Conservation (phyloP, 2,113 vertebrate genomes). For the Oreochromis niloticus region DNA sequence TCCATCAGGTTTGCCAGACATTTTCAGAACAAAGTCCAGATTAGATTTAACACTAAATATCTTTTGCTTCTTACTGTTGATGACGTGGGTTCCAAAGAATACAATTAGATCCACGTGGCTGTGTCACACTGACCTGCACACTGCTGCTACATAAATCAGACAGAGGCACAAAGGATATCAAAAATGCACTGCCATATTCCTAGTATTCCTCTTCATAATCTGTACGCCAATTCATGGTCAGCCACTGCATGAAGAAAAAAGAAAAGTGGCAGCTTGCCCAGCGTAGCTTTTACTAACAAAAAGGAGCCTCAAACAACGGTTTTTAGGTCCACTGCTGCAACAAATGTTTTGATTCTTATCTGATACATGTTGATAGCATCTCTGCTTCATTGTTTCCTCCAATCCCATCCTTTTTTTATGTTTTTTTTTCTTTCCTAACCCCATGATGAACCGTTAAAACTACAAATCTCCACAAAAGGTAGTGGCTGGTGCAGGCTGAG, state of each 20-base stretch:
- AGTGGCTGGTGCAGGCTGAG: slow-evolving; percentile 8
- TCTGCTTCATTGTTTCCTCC: background rate
- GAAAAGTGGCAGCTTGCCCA: background rate
- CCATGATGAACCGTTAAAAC: background rate
- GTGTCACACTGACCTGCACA: background rate
- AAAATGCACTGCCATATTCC: background rate
- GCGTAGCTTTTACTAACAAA: background rate
- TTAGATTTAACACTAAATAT: background rate
- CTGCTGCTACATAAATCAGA: background rate
- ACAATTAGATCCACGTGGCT: background rate
- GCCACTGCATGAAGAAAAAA: background rate
- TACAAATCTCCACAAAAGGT: background rate
- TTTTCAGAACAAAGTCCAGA: background rate
- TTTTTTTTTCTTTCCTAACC: background rate
- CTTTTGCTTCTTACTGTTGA: background rate
- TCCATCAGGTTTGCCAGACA: background rate
- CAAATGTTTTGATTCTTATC: background rate
- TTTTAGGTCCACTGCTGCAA: background rate
- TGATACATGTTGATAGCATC: background rate
- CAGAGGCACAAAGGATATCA: background rate
- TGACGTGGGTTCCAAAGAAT: background rate
- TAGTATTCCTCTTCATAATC: background rate
- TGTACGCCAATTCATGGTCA: background rate
- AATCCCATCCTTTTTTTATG: background rate
- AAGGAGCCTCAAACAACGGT: background rate